These are phyloP conservation scores for Fragum sueziense DNA, from an alignment of 2,888 invertebrate species.

Conservation along the genomic window DNA sequence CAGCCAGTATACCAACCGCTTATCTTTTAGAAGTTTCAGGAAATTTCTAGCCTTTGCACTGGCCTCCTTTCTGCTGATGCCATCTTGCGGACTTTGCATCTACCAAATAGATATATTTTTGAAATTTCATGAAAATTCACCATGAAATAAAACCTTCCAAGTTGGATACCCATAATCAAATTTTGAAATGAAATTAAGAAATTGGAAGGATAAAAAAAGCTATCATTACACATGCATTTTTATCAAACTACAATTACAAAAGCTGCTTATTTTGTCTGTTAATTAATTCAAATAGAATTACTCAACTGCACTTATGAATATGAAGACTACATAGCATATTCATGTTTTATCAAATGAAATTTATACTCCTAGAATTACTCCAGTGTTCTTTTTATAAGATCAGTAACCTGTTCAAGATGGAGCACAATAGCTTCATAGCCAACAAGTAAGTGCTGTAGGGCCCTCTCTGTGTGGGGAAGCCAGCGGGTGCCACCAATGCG, in stretches of 20 bases:
- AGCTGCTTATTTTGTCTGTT: too few relatives aligned
- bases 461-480: conserved; percentile 33
- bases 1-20: conserved; percentile 21
- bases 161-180: too few relatives aligned
- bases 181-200: too few relatives aligned
- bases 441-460: conserved; percentile 6
- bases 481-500: conserved; percentile 46
- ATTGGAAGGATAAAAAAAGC: too few relatives aligned
- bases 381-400: too few relatives aligned
- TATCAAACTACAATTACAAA: too few relatives aligned
- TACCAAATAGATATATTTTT: conserved; percentile 15
- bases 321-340: conserved; percentile 5
- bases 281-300: too few relatives aligned
- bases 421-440: conserved; percentile 33
- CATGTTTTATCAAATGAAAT: not conserved
- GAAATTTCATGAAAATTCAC: conserved; percentile 32
- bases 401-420: conserved; percentile 41
- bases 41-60: conserved; percentile 37
- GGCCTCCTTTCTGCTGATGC: too few relatives aligned
- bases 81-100: conserved; percentile 33
- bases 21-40: conserved; percentile 37
- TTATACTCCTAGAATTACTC: not conserved
- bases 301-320: conserved; percentile 13
- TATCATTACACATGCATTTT: too few relatives aligned
- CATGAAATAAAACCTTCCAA: conserved; percentile 32